These are phyloP conservation scores for Selenia dentaria DNA, from an alignment of 2,888 invertebrate species.

Conservation along the genomic window DNA sequence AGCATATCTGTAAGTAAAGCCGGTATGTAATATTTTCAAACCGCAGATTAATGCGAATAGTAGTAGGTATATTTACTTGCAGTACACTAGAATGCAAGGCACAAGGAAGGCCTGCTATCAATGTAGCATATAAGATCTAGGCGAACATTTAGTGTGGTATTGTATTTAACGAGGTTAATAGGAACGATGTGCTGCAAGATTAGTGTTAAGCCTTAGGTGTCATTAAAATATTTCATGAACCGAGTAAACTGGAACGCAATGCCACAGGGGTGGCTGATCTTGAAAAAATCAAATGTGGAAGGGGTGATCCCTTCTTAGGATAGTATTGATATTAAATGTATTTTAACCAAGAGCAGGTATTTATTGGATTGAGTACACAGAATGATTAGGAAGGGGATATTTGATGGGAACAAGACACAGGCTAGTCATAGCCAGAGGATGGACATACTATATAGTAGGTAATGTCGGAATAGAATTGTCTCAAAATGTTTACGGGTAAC, in stretches of 20 bases:
- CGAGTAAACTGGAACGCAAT: conserved; percentile 22
- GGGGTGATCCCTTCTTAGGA: conserved; percentile 14
- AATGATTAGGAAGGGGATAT: conserved; percentile 3
- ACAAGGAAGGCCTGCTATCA: no score
- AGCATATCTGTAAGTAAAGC: not conserved
- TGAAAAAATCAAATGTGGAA: not conserved
- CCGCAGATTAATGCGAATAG: no score
- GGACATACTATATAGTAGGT: not conserved
- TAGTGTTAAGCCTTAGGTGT: no score
- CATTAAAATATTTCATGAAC: conserved; percentile 1
- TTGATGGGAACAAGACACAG: conserved; percentile 1
- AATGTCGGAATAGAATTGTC: not conserved
- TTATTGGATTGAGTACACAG: conserved; percentile 4
- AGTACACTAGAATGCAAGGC: no score
- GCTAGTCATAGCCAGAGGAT: not conserved
- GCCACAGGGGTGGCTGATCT: conserved; percentile 6
- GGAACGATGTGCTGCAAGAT: not conserved
- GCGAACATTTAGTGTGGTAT: no score
- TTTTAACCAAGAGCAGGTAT: conserved; percentile 7
- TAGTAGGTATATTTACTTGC: no score
- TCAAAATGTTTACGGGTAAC: conserved; percentile 10
- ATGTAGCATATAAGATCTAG: no score
- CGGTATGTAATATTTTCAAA: not conserved
- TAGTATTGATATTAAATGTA: conserved; percentile 8
- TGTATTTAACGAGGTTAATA: no score